A percentile compares a stretch with the other conserved stretches of the same genome.
Conservation (phyloP, 2,888 invertebrate genomes). For the Athalia circularis region DNA sequence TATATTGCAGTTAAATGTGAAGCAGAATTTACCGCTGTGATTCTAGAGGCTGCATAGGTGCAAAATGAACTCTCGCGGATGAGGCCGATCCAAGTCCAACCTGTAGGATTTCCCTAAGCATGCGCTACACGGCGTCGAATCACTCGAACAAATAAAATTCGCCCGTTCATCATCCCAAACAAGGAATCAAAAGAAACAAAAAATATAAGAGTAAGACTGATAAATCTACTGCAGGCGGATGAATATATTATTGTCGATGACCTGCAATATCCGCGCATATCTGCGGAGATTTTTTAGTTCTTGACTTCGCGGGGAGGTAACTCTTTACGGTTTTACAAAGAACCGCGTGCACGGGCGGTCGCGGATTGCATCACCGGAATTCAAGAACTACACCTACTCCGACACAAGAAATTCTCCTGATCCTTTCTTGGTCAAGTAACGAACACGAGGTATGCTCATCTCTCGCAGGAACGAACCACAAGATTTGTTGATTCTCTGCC, state of each 20-base stretch:
- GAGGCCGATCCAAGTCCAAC: too few species aligned
- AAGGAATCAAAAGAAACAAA: too few species aligned
- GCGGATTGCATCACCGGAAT: slow-evolving; percentile 4
- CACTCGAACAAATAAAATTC: too few species aligned
- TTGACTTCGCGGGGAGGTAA: neutral
- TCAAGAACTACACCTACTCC: neutral
- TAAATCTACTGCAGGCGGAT: too few species aligned
- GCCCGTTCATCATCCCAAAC: too few species aligned
- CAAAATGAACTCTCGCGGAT: too few species aligned
- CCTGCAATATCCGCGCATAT: neutral
- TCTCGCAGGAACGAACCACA: slow-evolving; percentile 28
- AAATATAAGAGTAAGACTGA: too few species aligned
- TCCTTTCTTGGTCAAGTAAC: slow-evolving; percentile 41
- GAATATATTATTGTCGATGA: neutral
- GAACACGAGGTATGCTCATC: slow-evolving; percentile 29
- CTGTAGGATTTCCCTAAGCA: too few species aligned
- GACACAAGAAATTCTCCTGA: slow-evolving; percentile 17
- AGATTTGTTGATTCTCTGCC: slow-evolving; percentile 30
- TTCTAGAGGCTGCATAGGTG: too few species aligned
- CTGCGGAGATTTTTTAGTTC: neutral
- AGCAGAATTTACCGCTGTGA: too few species aligned
- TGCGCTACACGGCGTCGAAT: too few species aligned
- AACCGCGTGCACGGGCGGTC: neutral
- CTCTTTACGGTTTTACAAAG: neutral
- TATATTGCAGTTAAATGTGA: too few species aligned